Base-by-base conservation (phyloP, 2,113 vertebrate genomes). In the Vulpes lagopus region DNA sequence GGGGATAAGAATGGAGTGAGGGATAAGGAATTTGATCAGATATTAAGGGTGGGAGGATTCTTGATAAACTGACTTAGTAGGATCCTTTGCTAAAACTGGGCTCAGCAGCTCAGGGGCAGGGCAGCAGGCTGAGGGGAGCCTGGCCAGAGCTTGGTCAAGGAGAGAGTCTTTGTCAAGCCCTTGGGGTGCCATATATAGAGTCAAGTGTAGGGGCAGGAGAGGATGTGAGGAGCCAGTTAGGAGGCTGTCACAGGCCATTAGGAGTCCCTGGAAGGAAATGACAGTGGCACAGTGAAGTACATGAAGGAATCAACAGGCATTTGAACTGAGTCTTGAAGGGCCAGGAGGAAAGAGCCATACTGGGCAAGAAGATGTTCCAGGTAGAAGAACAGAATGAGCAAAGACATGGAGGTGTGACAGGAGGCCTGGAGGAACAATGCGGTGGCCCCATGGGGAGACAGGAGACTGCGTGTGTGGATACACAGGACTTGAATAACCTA, bases 251-350 rank as follows among this genome's bases (percentile, higher is more conserved):
- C 2, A 8, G 59, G 62, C 65, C 64, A 67, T 15, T 9, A 32
- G 71, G 51, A n/a, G 5, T 22, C 88, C 81, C 19, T 17, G 38
- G 11, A 32, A 78, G 76, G 16, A 84, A 79, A 16, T 11, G 43
- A 14, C 5, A 2, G 49, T 43, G 71, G 25, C 5, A 2, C 8
- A 2, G 3, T 0, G 20, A 62, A 55, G n/a, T 25, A 14, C 30
- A 8, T 27, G n/a, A 59, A 64, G 19, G 23, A 71, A 20, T 57
- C 82, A 35, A 38, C 60, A 57, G 57, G 62, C 69, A 67, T 84
- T 78, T 80, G 55, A 57, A 89, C 15, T 32, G 17, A 79, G 32
- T 71, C 43, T 84, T 1, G 2, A 69, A 43, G 76, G 60, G 30
- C 60, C 84, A 35, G 49, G 35, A 27, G 0, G n/a, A 64, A 53